These are phyloP conservation scores for Eulimnadia texana DNA, from an alignment of 1,140 invertebrate species.

Conservation along the genomic window DNA sequence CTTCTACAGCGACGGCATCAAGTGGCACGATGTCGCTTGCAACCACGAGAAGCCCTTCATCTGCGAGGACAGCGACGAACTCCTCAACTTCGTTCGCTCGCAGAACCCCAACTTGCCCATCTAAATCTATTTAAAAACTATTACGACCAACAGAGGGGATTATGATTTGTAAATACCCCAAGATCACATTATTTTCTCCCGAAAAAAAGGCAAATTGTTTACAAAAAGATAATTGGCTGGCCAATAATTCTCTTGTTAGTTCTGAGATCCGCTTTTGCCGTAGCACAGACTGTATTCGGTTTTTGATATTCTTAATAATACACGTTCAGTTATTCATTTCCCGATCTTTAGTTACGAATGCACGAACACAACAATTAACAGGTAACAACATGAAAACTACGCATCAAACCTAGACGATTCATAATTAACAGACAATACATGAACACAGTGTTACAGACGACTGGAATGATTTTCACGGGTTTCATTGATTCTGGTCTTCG, in stretches of 20 bases:
- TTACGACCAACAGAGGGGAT: background rate
- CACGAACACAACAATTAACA: no score
- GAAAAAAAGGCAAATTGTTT: no score
- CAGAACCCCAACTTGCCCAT: conserved; percentile 68
- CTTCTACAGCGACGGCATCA: conserved; percentile 81
- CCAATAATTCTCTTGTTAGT: background rate
- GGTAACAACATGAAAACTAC: no score
- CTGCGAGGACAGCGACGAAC: conserved; percentile 80
- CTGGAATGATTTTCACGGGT: background rate
- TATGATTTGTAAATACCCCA: background rate
- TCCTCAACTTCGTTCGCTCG: conserved; percentile 75
- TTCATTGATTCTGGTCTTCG: background rate
- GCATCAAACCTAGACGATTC: no score
- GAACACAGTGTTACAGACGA: no score
- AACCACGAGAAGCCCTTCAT: conserved; percentile 84
- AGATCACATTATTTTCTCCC: no score
- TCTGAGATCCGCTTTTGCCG: no score
- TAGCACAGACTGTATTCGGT: no score
- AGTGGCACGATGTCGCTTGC: conserved; percentile 84
- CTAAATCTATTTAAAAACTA: conserved; percentile 33
- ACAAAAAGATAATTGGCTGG: background rate
- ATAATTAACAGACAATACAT: no score
- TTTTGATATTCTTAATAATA: no score
- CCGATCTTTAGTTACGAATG: no score
- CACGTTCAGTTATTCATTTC: no score